Base-by-base conservation (phyloP, 2,888 invertebrate species). In the Fragum fragum region DNA sequence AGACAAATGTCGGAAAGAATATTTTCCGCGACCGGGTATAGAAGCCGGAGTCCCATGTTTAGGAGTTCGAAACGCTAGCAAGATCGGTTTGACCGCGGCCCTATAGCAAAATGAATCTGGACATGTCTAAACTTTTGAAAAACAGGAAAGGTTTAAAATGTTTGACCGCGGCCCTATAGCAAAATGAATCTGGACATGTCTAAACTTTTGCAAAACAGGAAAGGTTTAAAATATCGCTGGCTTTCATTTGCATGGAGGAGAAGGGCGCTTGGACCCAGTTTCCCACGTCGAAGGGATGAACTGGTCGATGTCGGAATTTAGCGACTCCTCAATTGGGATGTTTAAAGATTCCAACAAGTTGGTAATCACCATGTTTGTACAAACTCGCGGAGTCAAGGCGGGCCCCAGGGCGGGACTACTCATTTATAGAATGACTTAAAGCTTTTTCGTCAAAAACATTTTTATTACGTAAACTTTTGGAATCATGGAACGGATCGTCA, bases 291-390 rank as follows among this genome's bases (percentile, higher is more conserved):
- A 39, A 23, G 6, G 36, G 29, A 39, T 18, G 42, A 66, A 42
- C 75, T 53, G 42, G 36, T 23, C 57, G 28, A 57, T 29, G 52
- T 53, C 29, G 81, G 81, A 81, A 81, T 81, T 69, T 81, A 59
- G 73, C 73, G 69, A 76, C 42, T n/a, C 76, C 47, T 81, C 81
- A 71, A 81, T 81, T 72, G 76, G 53, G 18, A 23, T 73, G 76
- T 81, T 81, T 81, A 61, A 26, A 14, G 47, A 5, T 16, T 28
- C 26, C 73, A 77, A 81, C 81, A 77, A 70, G 76, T 52, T 57
- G 29, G 70, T 81, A 76, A 81, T 81, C 76, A 53, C 42, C 52
- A 55, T 68, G 81, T 81, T 81, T 81, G 74, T 66, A 66, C 36
- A 66, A 66, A 39, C 6, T 66, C 11, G 16, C 16, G 23, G 42